Base-by-base conservation (phyloP, 2,888 invertebrate species). In the Uloborus plumipes region DNA sequence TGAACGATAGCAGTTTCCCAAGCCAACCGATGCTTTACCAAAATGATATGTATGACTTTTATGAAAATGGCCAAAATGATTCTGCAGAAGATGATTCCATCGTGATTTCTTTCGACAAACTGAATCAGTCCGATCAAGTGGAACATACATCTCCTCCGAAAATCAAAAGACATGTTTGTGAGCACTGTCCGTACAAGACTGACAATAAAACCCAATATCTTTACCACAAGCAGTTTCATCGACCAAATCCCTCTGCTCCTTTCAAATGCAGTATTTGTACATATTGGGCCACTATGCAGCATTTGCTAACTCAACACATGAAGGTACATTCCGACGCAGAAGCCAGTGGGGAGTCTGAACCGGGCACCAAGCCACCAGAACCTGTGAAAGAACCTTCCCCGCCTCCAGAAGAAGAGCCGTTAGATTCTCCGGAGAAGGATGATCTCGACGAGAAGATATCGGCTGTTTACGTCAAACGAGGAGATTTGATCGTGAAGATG, bases 141-240 rank as follows among this genome's bases (percentile, higher is more conserved):
- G 72, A 79, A 47, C 13, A 51, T 13, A 14, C 50, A 2, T 67
- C 79, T 1, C 80, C 80, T 53, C 74, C 47, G 26, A 83, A 83
- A 39, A 92, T 0, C 91, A 85, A 80, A 61, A 85, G 84, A 65
- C 84, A 94, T 88, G 92, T 92, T 88, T 96, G 96, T 88, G 91
- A 92, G 7, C 92, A 93, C 75, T 96, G 96, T 88, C 95, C 96
- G 0, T 95, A 94, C 88, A 93, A 94, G 86, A 94, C 94, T 55
- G 94, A 95, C 88, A 94, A 94, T 88, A 94, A 94, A 88, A 94
- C 94, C 39, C 95, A 95, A 89, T 95, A 93, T 89, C 92, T 94
- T 88, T 95, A 95, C 88, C 96, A 96, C 88, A 94, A 94, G 87
- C 95, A 95, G 87, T 94, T 95, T 88, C 96, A 96, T 88, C 91